Evolutionary conservation across 2,888 invertebrate species (phyloP), one percentile per base, ranked within the genome.

Genomic region (Noctua janthe): DNA sequence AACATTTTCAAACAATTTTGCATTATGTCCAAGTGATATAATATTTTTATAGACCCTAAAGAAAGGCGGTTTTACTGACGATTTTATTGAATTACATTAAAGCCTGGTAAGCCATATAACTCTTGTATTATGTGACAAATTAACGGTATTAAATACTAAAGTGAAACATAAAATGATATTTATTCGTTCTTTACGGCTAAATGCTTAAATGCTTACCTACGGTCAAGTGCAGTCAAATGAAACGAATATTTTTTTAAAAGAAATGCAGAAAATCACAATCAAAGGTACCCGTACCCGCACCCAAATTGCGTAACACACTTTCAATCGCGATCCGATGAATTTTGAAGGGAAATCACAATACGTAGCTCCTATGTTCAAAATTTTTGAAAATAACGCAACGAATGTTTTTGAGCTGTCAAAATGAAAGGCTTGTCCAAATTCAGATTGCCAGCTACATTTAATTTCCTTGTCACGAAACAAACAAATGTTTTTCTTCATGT

Each of bases 1-100:
- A 56, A 51, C 23, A 64, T 70, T 39, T 54, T 13, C 15, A 62
- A 73, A 59, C 39, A 54, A 80, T 75, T 85, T 85, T 54, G 49
- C 51, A 76, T 75, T 71, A 71, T 69, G 13, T 66, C 17, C 2
- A 62, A 69, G 35, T 70, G 71, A 56, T 80, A 77, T 80, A 83
- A 80, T 71, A 76, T 80, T 82, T 86, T 88, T 87, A 88, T 76
- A 39, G 82, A 35, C 39, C 51, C 47, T 82, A 74, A 85, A 88
- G 17, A 56, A 71, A 69, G 39, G 10, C 29, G 74, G 35, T 67
- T 78, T 83, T 67, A 80, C 35, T 49, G 56, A 43, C 23, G n/a
- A 73, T 79, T 81, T 82, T 71, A 81, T 69, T 51, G 71, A 47
- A 82, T 82, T 74, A 85, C 23, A 77, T 64, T 80, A 69, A 81